Percentiles rank a stretch among this genome's conserved stretches.
Evolutionary conservation across 2,113 vertebrate genomes (phyloP).

Genomic region (Gymnorhina tibicen): DNA sequence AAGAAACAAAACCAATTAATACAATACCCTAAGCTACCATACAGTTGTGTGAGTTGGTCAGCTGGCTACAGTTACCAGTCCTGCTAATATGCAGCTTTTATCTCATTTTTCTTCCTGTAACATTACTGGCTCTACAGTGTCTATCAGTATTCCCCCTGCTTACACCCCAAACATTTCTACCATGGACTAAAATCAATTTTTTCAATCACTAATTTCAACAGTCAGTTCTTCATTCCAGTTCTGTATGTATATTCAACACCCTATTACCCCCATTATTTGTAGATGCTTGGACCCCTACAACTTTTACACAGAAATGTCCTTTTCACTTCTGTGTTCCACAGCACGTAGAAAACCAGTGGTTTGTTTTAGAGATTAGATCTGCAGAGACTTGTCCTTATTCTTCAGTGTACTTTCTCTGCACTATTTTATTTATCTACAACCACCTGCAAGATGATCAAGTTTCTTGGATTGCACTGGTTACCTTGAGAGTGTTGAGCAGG

Average conservation of each 20-base stretch:
- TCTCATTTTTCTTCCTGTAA: background rate
- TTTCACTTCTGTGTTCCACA: background rate
- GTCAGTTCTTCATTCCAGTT: background rate
- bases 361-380: background rate
- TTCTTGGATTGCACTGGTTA: background rate
- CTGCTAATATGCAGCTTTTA: background rate
- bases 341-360: background rate
- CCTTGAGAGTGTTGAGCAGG: background rate
- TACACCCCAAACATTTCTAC: background rate
- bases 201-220: background rate
- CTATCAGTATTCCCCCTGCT: background rate
- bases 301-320: background rate
- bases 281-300: background rate
- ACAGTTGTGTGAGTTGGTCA: background rate
- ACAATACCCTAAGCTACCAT: background rate
- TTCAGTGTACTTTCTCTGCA: background rate
- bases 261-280: background rate
- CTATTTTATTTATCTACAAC: background rate
- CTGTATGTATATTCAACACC: background rate
- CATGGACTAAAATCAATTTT: background rate
- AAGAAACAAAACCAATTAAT: background rate
- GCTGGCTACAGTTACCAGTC: background rate
- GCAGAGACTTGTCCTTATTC: background rate
- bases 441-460: background rate
- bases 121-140: background rate